Evolutionary conservation across 2,797 vertebrate genomes (phyloP).

Genomic region (Microctenopoma lineatum): DNA sequence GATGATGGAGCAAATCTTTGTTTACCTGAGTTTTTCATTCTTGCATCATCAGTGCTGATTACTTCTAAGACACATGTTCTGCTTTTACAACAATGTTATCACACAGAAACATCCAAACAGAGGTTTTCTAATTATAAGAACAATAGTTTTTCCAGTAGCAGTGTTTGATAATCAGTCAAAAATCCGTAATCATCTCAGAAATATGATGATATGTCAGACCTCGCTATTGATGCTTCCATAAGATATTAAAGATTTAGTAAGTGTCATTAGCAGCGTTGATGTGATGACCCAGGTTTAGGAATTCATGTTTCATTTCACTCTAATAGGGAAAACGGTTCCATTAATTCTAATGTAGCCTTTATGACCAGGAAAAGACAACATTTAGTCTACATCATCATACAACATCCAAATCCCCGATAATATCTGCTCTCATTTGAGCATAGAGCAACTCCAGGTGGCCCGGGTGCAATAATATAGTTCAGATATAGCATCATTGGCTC

Average conservation of each 20-base stretch:
- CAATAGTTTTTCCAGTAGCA: not conserved
- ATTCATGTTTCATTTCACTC: conserved; percentile 31
- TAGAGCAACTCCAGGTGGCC: conserved; percentile 26
- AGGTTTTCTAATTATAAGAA: conserved; percentile 4
- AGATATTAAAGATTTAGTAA: conserved; percentile 35
- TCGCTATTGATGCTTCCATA: conserved; percentile 29
- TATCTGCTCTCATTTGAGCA: conserved; percentile 48
- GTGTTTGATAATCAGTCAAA: not conserved
- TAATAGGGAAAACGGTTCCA: conserved; percentile 41
- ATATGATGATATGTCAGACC: conserved; percentile 19
- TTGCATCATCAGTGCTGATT: not conserved
- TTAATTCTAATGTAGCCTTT: conserved; percentile 42
- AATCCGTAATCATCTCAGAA: conserved; percentile 10
- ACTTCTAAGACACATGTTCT: not conserved
- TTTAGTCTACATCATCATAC: conserved; percentile 33
- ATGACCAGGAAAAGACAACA: conserved; percentile 36
- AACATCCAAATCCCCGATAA: conserved; percentile 46
- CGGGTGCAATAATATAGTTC: conserved; percentile 9
- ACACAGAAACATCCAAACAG: not conserved
- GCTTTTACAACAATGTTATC: not conserved
- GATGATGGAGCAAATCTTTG: not conserved
- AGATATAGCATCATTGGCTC: conserved; percentile 39
- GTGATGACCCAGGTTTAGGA: conserved; percentile 22
- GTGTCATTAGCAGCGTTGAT: conserved; percentile 35
- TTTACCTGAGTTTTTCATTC: not conserved